Conservation (phyloP, 2,888 invertebrate species). For the Erynnis tages region DNA sequence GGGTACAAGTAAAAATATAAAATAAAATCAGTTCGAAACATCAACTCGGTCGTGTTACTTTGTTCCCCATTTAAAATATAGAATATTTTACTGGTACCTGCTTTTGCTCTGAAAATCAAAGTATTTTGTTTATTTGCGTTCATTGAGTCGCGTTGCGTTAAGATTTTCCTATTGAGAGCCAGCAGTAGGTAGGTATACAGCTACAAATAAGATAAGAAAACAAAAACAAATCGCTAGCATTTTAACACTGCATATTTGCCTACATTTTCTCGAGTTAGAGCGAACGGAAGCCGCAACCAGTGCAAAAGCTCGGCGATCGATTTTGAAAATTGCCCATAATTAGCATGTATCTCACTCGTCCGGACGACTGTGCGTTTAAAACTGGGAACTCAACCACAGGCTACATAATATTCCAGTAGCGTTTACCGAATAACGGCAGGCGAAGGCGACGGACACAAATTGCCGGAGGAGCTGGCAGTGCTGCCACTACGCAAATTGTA, state of each 20-base stretch:
- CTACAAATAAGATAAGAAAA: slow-evolving; percentile 29
- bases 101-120: too few species aligned
- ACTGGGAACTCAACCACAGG: slow-evolving; percentile 72
- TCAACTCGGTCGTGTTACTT: too few species aligned
- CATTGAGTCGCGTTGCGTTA: too few species aligned
- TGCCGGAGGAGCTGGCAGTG: slow-evolving; percentile 70
- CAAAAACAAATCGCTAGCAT: slow-evolving; percentile 28
- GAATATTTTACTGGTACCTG: too few species aligned
- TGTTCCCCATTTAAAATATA: too few species aligned
- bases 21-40: too few species aligned
- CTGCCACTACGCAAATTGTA: slow-evolving; percentile 74
- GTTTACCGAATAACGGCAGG: slow-evolving; percentile 76
- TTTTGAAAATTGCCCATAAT: slow-evolving; percentile 81
- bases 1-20: too few species aligned
- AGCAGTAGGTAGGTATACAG: too few species aligned
- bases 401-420: slow-evolving; percentile 77
- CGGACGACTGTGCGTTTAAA: slow-evolving; percentile 71
- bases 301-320: slow-evolving; percentile 75
- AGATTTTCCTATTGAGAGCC: not conserved
- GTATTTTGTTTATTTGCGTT: too few species aligned
- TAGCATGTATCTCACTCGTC: slow-evolving; percentile 76
- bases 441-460: slow-evolving; percentile 76
- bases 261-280: slow-evolving; percentile 52
- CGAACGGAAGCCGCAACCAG: slow-evolving; percentile 69
- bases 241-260: slow-evolving; percentile 48